A percentile compares a stretch with the other conserved stretches of the same genome.
phyloP scores from a whole-genome alignment of 2,888 invertebrate species.

The Brachycybe producta region DNA sequence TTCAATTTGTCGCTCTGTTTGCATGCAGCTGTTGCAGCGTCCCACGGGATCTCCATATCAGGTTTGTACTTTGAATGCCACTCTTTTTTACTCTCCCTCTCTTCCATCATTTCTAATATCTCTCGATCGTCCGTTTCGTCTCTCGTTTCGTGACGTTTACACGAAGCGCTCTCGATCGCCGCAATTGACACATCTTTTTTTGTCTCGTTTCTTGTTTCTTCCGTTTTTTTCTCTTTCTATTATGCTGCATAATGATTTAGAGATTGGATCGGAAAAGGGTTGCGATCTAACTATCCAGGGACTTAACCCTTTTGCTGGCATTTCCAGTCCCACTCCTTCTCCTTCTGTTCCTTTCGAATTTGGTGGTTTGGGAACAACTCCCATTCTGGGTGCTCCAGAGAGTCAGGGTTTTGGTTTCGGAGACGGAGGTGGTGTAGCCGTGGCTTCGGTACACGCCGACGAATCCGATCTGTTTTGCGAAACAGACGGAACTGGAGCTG shows the following conservation, averaged over 20 bases:
- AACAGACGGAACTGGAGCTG: neutral
- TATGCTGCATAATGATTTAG: too few relatives aligned
- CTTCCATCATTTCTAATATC: neutral
- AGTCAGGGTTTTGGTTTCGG: constrained; percentile 20
- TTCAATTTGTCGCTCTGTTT: constrained; percentile 7
- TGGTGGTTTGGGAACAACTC: constrained; percentile 26
- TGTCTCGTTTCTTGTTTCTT: too few relatives aligned
- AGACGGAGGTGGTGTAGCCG: constrained; percentile 7
- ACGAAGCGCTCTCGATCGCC: neutral
- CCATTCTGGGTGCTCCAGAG: constrained; percentile 24
- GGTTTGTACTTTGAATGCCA: constrained; percentile 14
- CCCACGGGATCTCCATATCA: constrained; percentile 2
- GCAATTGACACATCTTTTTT: too few relatives aligned
- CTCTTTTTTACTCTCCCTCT: neutral
- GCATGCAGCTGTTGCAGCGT: constrained; percentile 17
- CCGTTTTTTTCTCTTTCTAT: neutral
- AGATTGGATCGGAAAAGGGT: constrained; percentile 15
- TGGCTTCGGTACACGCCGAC: neutral
- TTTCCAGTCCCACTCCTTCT: constrained; percentile 23
- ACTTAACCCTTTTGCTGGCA: constrained; percentile 21
- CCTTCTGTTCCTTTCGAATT: constrained; percentile 25
- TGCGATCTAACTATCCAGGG: constrained; percentile 23
- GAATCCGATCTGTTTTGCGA: constrained; percentile 7
- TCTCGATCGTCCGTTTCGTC: neutral
- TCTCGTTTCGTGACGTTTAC: too few relatives aligned